A percentile compares a stretch with the other conserved stretches of the same genome.
These are phyloP conservation scores for Upupa epops DNA, from an alignment of 2,113 vertebrate genomes.

Conservation along the genomic window DNA sequence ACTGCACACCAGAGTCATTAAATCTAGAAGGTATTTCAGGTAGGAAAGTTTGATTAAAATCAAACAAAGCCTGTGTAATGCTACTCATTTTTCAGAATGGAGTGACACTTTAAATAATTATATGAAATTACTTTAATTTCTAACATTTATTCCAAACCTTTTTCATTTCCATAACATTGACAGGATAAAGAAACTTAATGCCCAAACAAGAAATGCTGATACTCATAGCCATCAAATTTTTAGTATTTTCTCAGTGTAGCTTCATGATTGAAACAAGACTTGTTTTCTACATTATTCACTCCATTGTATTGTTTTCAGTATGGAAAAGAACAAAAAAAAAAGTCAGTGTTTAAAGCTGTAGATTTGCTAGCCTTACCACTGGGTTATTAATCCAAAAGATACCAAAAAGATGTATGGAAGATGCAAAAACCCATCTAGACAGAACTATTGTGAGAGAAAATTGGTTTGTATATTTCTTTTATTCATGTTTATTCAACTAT, in stretches of 20 bases:
- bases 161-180: conserved; percentile 55
- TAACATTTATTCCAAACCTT: not conserved
- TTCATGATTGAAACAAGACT: not conserved
- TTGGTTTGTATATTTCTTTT: not conserved
- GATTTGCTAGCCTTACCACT: not conserved
- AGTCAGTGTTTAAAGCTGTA: not conserved
- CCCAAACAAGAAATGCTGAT: conserved; percentile 26
- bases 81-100: conserved; percentile 45
- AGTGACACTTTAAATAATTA: conserved; percentile 62
- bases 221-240: not conserved
- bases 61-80: conserved; percentile 71
- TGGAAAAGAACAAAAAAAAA: not conserved
- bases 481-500: conserved; percentile 32
- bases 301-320: not conserved
- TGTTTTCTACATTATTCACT: not conserved
- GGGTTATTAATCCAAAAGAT: conserved; percentile 38
- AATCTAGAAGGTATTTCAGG: conserved; percentile 50
- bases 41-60: conserved; percentile 72
- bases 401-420: not conserved
- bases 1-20: conserved; percentile 64
- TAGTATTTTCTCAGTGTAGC: not conserved
- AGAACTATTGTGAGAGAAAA: conserved; percentile 17
- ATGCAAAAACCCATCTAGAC: not conserved
- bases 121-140: conserved; percentile 69
- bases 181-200: conserved; percentile 44